A percentile compares a stretch with the other conserved stretches of the same genome.
phyloP scores from a whole-genome alignment of 2,113 vertebrate species.

The Paralichthys olivaceus region DNA sequence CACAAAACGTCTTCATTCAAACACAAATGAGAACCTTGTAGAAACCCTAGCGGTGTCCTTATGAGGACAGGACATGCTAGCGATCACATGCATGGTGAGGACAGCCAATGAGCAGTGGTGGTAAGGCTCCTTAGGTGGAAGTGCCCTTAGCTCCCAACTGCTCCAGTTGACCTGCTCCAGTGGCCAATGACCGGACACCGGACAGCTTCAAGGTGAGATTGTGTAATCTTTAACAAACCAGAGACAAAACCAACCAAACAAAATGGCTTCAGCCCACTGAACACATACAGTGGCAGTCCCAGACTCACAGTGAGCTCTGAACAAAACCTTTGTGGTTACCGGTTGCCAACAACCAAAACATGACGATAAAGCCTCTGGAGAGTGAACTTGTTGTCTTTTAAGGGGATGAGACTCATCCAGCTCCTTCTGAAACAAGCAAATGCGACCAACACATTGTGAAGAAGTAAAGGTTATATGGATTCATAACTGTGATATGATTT shows the following conservation, averaged over 20 bases:
- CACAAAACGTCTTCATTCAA: not conserved
- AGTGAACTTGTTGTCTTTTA: too few species aligned
- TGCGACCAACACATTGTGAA: too few species aligned
- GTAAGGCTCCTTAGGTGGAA: slow-evolving; percentile 19
- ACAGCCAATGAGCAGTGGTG: too few species aligned
- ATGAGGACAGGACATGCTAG: not conserved
- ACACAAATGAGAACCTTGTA: not conserved
- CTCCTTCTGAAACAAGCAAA: too few species aligned
- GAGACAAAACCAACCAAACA: not conserved
- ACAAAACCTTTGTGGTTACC: not conserved
- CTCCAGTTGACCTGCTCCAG: not conserved
- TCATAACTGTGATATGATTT: too few species aligned
- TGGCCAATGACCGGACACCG: not conserved
- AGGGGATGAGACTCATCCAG: too few species aligned
- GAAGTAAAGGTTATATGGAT: too few species aligned
- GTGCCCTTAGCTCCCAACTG: slow-evolving; percentile 15
- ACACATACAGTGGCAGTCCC: not conserved
- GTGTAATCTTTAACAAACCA: not conserved
- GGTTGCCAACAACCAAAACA: not conserved
- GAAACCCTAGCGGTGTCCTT: not conserved
- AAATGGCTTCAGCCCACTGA: not conserved
- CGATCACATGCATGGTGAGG: not conserved
- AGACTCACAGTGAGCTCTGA: not conserved
- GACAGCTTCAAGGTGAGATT: not conserved
- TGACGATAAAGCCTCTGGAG: too few species aligned